These are phyloP conservation scores for Alectoris magna DNA, from an alignment of 2,797 vertebrate species.

Conservation along the genomic window DNA sequence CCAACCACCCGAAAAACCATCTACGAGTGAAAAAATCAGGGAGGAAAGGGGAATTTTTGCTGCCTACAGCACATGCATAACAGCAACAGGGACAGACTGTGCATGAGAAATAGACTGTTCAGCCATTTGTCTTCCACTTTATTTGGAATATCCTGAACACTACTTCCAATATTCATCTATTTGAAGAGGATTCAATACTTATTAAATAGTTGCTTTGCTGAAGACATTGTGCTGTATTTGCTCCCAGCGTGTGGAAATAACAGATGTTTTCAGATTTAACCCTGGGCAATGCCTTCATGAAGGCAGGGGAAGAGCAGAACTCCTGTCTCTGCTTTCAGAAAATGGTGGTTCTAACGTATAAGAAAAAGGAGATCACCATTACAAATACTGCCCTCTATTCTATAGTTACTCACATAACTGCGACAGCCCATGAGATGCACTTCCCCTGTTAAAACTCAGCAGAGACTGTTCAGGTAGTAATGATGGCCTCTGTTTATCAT, in stretches of 20 bases:
- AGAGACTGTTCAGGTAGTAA: neutral
- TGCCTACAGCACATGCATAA: neutral
- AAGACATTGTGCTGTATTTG: neutral
- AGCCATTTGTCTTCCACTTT: neutral
- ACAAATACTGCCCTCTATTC: neutral
- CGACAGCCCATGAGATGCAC: neutral
- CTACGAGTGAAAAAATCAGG: neutral
- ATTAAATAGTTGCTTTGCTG: neutral
- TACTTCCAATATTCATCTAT: neutral
- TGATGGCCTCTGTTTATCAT: neutral
- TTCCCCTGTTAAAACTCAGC: neutral
- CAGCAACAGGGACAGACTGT: neutral
- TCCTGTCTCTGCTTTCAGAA: neutral
- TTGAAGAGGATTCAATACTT: neutral
- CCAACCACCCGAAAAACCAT: neutral
- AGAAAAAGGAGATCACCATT: neutral
- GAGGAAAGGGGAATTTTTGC: neutral
- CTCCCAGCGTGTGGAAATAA: neutral
- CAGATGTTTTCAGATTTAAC: neutral
- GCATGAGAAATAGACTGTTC: neutral
- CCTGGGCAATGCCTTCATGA: neutral
- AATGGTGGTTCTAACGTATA: neutral
- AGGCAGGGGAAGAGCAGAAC: neutral
- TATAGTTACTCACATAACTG: neutral
- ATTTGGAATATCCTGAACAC: neutral